phyloP scores from a whole-genome alignment of 53 echinoderm and acorn worm species.

The Hippasteria phrygiana region DNA sequence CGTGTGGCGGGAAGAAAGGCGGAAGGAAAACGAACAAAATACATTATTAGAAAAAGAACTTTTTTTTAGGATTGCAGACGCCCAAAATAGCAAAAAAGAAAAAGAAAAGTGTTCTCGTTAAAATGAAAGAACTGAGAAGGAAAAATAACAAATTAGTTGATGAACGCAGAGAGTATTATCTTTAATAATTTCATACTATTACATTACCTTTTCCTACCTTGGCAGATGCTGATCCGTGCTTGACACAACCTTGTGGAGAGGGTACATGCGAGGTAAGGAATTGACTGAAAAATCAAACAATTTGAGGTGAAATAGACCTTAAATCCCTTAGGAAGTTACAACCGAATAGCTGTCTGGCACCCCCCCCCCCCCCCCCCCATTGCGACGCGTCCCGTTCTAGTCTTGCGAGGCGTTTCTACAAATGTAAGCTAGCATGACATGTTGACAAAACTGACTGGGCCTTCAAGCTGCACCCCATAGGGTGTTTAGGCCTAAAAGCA shows the following conservation, averaged over 20 bases:
- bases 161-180: background rate
- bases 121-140: too few relatives aligned
- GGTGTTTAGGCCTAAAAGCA: background rate
- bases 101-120: too few relatives aligned
- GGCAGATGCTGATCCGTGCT: conserved; percentile 13
- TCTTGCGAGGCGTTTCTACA: background rate
- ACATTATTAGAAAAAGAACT: background rate
- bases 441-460: background rate
- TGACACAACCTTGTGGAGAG: conserved; percentile 1
- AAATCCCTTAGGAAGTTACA: background rate
- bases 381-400: background rate
- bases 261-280: conserved; percentile 23
- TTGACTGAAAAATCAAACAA: too few relatives aligned
- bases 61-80: too few relatives aligned
- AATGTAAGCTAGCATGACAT: background rate
- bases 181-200: background rate
- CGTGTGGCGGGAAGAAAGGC: background rate
- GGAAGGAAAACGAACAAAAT: background rate
- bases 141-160: background rate
- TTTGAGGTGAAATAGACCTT: too few relatives aligned
- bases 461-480: background rate
- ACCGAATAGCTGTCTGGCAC: background rate
- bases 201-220: background rate
- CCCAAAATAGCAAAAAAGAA: too few relatives aligned
- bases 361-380: background rate